phyloP scores from a whole-genome alignment of 2,797 vertebrate genomes.

The Gephyroberyx darwinii region DNA sequence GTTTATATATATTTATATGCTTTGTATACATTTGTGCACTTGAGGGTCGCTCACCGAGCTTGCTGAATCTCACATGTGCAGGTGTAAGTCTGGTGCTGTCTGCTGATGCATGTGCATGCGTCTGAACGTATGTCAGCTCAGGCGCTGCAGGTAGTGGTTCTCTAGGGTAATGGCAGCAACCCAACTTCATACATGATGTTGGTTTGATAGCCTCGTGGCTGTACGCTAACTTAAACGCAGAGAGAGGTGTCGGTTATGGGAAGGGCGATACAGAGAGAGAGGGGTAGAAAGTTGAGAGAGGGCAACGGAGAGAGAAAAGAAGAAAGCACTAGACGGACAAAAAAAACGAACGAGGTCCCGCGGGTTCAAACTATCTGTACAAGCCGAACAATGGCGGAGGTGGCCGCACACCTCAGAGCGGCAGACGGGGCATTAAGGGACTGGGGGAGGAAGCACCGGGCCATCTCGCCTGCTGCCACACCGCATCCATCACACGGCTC shows the following conservation, averaged over 20 bases:
- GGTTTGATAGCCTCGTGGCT: slow-evolving; percentile 31
- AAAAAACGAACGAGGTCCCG: slow-evolving; percentile 12
- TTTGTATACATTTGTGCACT: too few relatives aligned
- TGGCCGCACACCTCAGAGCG: slow-evolving; percentile 28
- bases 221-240: not conserved
- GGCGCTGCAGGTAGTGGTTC: too few relatives aligned
- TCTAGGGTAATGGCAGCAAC: too few relatives aligned
- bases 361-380: slow-evolving; percentile 41
- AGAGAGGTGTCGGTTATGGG: too few relatives aligned
- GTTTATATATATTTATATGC: too few relatives aligned
- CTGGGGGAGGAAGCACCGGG: not conserved
- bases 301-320: not conserved
- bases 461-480: slow-evolving; percentile 49
- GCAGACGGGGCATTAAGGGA: slow-evolving; percentile 9
- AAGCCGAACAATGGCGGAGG: slow-evolving; percentile 37
- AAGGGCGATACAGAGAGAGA: too few relatives aligned
- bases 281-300: not conserved
- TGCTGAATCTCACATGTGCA: not conserved
- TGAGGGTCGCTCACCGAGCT: not conserved
- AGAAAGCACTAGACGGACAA: not conserved
- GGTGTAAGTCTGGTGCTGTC: not conserved
- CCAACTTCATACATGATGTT: slow-evolving; percentile 11
- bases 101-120: slow-evolving; percentile 9
- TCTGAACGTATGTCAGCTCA: too few relatives aligned
- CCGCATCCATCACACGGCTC: slow-evolving; percentile 67